phyloP scores from a whole-genome alignment of 1,140 invertebrate genomes.

The Triops longicaudatus region DNA sequence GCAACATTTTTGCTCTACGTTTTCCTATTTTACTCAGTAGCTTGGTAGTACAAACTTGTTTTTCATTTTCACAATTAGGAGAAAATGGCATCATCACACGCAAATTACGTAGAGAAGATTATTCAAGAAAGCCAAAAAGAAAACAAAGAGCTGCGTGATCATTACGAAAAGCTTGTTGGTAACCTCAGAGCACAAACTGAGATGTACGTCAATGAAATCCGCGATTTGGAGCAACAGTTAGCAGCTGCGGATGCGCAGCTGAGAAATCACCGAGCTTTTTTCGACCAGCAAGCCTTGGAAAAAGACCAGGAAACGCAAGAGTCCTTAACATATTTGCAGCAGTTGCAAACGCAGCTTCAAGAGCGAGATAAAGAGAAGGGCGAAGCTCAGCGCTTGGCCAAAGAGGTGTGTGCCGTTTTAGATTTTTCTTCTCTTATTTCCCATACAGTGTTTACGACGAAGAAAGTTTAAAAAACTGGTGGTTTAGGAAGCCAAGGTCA shows the following conservation, averaged over 20 bases:
- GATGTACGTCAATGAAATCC: not conserved
- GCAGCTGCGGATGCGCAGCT: not conserved
- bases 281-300: not conserved
- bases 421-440: not conserved
- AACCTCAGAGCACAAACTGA: not conserved
- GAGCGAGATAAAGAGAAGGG: not conserved
- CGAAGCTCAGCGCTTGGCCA: not conserved
- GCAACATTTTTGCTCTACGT: no score
- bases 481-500: constrained; percentile 7
- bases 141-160: not conserved
- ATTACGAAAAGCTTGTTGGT: not conserved
- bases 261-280: not conserved
- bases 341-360: not conserved
- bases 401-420: not conserved
- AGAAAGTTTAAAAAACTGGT: not conserved
- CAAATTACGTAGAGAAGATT: not conserved
- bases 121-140: constrained; percentile 5
- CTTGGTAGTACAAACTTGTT: no score
- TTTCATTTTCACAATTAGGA: not conserved
- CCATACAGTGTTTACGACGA: not conserved
- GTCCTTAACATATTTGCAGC: not conserved
- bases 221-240: not conserved
- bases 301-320: not conserved
- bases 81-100: not conserved
- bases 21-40: no score